Percentiles rank a stretch among this genome's conserved stretches.
Evolutionary conservation across 2,888 invertebrate genomes (phyloP).

Genomic region (Pseudolycoriella hygida): DNA sequence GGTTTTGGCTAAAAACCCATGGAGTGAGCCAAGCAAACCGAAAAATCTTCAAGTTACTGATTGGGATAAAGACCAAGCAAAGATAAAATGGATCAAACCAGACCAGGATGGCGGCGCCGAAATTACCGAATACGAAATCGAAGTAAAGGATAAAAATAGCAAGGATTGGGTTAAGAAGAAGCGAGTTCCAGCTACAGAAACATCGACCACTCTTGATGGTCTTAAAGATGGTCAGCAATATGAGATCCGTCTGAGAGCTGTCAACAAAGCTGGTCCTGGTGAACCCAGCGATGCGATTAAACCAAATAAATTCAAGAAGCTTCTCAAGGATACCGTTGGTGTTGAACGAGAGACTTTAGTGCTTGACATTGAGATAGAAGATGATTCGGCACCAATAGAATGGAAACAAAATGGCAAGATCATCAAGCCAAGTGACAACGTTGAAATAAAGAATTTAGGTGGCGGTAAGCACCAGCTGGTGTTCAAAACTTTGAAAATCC

Average conservation of each 20-base stretch:
- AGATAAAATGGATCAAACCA: slow-evolving; percentile 82
- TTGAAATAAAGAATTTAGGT: slow-evolving; percentile 78
- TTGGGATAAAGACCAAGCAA: slow-evolving; percentile 87
- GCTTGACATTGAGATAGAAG: slow-evolving; percentile 78
- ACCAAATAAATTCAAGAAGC: slow-evolving; percentile 53
- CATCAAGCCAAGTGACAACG: slow-evolving; percentile 55
- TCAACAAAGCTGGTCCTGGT: slow-evolving; percentile 86
- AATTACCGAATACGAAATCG: slow-evolving; percentile 79
- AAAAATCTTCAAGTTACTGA: slow-evolving; percentile 79
- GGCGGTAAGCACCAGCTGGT: slow-evolving; percentile 89
- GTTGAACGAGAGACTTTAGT: slow-evolving; percentile 72
- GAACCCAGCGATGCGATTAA: slow-evolving; percentile 80
- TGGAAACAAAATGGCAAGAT: slow-evolving; percentile 73
- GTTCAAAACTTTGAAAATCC: slow-evolving; percentile 66
- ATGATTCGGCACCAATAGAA: slow-evolving; percentile 77
- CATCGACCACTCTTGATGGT: slow-evolving; percentile 67
- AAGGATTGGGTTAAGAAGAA: slow-evolving; percentile 89
- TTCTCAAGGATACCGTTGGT: slow-evolving; percentile 74
- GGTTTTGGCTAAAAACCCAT: slow-evolving; percentile 94
- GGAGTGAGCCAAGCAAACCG: slow-evolving; percentile 63
- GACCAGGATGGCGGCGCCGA: slow-evolving; percentile 67
- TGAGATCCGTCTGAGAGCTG: slow-evolving; percentile 79
- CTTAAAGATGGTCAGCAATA: slow-evolving; percentile 82
- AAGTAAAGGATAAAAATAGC: slow-evolving; percentile 78
- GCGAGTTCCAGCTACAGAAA: slow-evolving; percentile 72